Conservation (phyloP, 2,113 vertebrate species). For the Microcebus murinus region DNA sequence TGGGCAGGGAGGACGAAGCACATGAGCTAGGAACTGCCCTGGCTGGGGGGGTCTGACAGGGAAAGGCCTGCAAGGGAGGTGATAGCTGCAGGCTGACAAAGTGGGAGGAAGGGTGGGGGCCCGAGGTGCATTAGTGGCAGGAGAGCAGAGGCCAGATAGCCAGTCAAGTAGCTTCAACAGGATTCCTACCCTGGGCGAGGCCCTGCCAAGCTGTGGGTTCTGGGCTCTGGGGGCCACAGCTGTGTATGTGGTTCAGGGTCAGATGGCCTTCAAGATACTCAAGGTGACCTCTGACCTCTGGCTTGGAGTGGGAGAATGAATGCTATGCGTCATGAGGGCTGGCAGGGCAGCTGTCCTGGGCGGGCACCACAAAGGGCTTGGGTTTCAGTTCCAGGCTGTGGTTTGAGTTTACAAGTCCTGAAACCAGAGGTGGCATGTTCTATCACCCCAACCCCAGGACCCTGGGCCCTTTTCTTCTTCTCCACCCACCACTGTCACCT, state of each 20-base stretch:
- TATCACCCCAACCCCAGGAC: background rate
- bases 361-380: background rate
- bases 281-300: constrained; percentile 17
- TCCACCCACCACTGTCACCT: rapidly evolving
- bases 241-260: background rate
- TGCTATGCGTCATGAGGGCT: background rate
- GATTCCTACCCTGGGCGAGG: background rate
- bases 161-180: background rate
- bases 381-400: constrained; percentile 28
- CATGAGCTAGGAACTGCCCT: background rate
- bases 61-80: background rate
- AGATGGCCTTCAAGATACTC: background rate
- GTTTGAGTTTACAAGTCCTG: constrained; percentile 5
- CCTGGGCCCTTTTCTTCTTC: background rate
- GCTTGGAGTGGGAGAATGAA: background rate
- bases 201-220: background rate
- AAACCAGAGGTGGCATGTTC: background rate
- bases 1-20: background rate
- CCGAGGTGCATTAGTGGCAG: rapidly evolving
- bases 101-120: background rate
- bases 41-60: background rate
- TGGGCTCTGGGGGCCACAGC: background rate
- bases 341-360: background rate
- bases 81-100: background rate
- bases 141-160: background rate